These are phyloP conservation scores for Clitarchus hookeri DNA, from an alignment of 2,888 invertebrate species.

Conservation along the genomic window DNA sequence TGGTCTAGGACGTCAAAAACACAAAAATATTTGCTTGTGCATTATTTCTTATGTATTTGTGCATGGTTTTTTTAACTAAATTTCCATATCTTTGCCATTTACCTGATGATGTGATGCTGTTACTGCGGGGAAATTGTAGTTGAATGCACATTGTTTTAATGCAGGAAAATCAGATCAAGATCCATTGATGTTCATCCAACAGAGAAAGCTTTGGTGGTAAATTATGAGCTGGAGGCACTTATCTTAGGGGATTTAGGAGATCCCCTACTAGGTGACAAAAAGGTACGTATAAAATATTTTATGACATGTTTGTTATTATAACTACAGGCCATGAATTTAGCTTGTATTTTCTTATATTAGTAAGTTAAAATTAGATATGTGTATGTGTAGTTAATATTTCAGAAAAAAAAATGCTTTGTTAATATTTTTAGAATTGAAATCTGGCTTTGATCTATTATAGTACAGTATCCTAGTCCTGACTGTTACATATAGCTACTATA, in stretches of 20 bases:
- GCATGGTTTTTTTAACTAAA: no score
- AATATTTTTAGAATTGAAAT: no score
- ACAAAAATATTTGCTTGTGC: no score
- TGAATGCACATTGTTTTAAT: not conserved
- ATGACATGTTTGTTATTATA: not conserved
- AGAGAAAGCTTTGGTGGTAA: constrained; percentile 82
- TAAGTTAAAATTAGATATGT: not conserved
- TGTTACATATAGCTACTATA: no score
- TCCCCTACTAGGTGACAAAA: constrained; percentile 80
- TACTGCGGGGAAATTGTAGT: not conserved
- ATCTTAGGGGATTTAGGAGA: constrained; percentile 79
- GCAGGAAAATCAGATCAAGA: constrained; percentile 73
- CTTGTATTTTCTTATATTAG: no score
- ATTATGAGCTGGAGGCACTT: constrained; percentile 86
- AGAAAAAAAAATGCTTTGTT: no score
- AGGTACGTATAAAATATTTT: constrained; percentile 62
- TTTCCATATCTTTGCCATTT: no score
- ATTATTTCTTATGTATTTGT: no score
- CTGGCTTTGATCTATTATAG: no score
- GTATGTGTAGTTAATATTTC: not conserved
- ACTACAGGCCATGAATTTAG: not conserved
- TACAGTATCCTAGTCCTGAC: no score
- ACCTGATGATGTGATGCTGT: not conserved
- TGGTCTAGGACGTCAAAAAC: no score
- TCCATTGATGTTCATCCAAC: constrained; percentile 87